A percentile compares a stretch with the other conserved stretches of the same genome.
phyloP scores from a whole-genome alignment of 1,140 invertebrate genomes.

The Drosophila orena region DNA sequence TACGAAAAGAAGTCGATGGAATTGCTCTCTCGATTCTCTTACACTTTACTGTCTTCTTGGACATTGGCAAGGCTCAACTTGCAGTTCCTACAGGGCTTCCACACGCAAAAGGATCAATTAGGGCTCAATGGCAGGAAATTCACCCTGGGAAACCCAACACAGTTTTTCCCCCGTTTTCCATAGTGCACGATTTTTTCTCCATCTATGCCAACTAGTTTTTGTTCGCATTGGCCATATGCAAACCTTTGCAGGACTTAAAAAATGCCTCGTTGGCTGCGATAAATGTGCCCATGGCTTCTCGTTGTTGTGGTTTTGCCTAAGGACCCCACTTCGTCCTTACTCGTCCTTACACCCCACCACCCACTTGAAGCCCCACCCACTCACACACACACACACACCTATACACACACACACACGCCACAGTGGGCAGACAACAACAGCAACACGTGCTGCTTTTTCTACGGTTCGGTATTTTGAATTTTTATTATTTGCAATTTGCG shows the following conservation, averaged over 20 bases:
- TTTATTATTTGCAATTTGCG: constrained; percentile 84
- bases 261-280: constrained; percentile 73
- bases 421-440: constrained; percentile 32
- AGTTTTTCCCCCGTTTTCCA: constrained; percentile 6
- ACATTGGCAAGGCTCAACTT: not conserved
- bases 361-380: constrained; percentile 7
- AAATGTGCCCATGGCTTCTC: constrained; percentile 71
- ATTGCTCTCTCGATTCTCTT: no score
- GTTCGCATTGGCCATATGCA: constrained; percentile 14
- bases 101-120: constrained; percentile 32
- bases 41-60: not conserved
- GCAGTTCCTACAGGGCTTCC: constrained; percentile 14
- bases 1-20: no score
- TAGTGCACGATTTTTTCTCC: constrained; percentile 30
- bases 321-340: constrained; percentile 7
- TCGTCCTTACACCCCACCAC: not conserved
- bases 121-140: constrained; percentile 28
- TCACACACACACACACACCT: constrained; percentile 16
- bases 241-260: constrained; percentile 72
- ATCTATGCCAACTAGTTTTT: constrained; percentile 17
- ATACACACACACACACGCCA: constrained; percentile 21
- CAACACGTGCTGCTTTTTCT: constrained; percentile 76
- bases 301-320: constrained; percentile 67
- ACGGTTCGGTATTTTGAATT: constrained; percentile 82
- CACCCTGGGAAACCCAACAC: constrained; percentile 18